These are phyloP conservation scores for Phataginus tricuspis DNA, from an alignment of 2,797 vertebrate species.

Conservation along the genomic window DNA sequence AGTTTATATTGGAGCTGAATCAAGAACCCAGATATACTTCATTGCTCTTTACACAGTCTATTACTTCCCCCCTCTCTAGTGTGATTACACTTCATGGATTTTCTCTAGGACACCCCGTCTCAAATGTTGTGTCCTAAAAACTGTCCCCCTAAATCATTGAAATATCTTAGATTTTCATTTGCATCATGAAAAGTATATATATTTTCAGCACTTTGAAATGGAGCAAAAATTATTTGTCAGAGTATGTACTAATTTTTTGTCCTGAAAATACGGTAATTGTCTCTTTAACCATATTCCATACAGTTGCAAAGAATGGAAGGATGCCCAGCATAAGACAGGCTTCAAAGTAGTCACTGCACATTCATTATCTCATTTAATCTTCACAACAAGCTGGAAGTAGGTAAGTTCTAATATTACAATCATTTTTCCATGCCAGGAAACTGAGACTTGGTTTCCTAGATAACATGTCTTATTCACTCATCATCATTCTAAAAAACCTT, in stretches of 20 bases:
- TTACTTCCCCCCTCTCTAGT: neutral
- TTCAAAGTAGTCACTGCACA: neutral
- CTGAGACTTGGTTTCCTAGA: slow-evolving; percentile 11
- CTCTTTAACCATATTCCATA: neutral
- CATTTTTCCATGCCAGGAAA: neutral
- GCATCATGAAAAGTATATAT: neutral
- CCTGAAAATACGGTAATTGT: neutral
- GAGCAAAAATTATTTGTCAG: slow-evolving; percentile 22
- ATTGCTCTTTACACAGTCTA: neutral
- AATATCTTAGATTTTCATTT: neutral
- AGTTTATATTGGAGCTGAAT: neutral
- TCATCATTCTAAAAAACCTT: neutral
- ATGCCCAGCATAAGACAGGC: neutral
- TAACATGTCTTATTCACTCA: neutral
- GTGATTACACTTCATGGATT: neutral
- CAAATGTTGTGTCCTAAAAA: neutral
- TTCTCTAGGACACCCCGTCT: neutral
- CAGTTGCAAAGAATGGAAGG: neutral
- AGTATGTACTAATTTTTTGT: neutral
- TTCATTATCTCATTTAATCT: neutral
- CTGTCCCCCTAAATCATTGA: neutral
- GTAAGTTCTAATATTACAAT: neutral
- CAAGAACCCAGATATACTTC: neutral
- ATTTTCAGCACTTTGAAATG: slow-evolving; percentile 25
- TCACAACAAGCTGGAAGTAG: neutral